Evolutionary conservation across 2,797 vertebrate genomes (phyloP).

Genomic region (Danio albolineatus): DNA sequence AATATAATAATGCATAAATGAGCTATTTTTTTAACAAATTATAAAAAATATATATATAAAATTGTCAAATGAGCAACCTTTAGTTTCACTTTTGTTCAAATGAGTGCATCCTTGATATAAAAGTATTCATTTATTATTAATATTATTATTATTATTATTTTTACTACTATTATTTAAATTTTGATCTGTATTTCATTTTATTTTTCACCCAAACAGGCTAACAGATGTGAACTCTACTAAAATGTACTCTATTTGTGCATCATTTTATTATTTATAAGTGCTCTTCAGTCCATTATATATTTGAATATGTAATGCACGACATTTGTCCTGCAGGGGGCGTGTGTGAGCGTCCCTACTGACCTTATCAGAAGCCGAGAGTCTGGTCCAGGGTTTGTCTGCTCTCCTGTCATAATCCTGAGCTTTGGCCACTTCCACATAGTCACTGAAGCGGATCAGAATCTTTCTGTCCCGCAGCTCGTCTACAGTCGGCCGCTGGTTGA

Average conservation of each 20-base stretch:
- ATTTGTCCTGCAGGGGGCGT: neutral
- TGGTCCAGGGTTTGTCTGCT: conserved; percentile 97
- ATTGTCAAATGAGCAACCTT: neutral
- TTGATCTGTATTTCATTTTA: no score
- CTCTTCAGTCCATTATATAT: no score
- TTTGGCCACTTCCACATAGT: conserved; percentile 99
- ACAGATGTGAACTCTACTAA: no score
- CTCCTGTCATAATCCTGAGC: conserved; percentile 98
- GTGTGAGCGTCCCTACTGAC: conserved; percentile 68
- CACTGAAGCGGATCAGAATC: conserved; percentile 98
- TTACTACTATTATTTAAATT: no score
- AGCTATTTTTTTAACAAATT: no score
- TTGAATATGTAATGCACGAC: no score
- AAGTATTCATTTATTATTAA: neutral
- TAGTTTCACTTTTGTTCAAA: no score
- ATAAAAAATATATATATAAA: no score
- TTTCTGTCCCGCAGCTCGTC: conserved; percentile 96
- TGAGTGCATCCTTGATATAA: neutral
- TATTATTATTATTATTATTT: neutral
- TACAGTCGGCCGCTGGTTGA: conserved; percentile 97
- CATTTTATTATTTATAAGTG: no score
- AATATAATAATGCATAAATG: no score
- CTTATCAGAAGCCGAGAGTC: conserved; percentile 98
- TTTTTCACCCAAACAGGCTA: no score
- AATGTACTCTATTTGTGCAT: no score